Percentiles rank a stretch among this genome's conserved stretches.
These are phyloP conservation scores for Tokudaia tokunoshimensis DNA, from an alignment of 2,797 vertebrate species.

Conservation along the genomic window DNA sequence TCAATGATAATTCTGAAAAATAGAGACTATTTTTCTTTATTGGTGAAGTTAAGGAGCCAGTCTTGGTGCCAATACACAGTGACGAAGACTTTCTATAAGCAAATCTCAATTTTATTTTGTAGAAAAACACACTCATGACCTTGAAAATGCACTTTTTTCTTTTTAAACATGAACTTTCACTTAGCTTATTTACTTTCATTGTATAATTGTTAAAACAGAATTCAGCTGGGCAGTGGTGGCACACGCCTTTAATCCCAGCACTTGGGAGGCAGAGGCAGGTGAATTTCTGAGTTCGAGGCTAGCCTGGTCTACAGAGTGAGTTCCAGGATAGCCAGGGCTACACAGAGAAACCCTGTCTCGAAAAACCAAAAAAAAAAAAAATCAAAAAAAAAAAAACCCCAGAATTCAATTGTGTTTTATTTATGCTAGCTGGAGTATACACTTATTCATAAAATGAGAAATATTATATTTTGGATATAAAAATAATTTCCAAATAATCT, in stretches of 20 bases:
- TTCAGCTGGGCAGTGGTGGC: background rate
- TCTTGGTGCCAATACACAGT: background rate
- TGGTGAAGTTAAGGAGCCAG: background rate
- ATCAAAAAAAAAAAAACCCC: too few species aligned
- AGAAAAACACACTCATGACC: background rate
- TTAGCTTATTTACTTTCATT: background rate
- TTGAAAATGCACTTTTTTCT: background rate
- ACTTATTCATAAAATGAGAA: constrained; percentile 20
- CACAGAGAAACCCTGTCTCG: too few species aligned
- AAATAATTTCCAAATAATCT: constrained; percentile 3
- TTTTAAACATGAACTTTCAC: background rate
- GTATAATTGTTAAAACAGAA: background rate
- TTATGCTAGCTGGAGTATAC: background rate
- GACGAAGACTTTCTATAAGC: background rate
- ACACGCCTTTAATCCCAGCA: too few species aligned
- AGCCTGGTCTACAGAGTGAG: too few species aligned
- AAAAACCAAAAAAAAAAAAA: too few species aligned
- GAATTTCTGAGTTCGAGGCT: too few species aligned
- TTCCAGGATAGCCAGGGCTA: too few species aligned
- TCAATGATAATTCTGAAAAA: background rate
- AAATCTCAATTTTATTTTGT: background rate
- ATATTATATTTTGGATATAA: background rate
- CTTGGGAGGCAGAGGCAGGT: too few species aligned
- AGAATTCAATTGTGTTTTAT: background rate
- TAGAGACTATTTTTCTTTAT: background rate